Evolutionary conservation across 30 jellyfish, hydroid and myxozoan genomes (phyloP).

Genomic region (Aurelia sp.): DNA sequence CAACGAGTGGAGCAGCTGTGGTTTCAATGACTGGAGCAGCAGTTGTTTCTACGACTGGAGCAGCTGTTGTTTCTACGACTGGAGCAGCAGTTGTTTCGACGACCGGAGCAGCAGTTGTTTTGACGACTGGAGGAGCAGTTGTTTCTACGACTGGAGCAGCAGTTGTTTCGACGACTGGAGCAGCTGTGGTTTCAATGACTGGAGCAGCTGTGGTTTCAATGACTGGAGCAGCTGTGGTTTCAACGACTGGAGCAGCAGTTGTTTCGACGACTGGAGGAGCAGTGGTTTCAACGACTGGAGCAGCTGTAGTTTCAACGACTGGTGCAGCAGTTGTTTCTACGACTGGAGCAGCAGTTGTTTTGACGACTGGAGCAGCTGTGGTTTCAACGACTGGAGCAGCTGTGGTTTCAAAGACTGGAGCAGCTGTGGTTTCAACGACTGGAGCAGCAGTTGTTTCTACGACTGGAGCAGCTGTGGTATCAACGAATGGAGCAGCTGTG

Average conservation of each 20-base stretch:
- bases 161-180: conserved; percentile 32
- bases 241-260: conserved; percentile 5
- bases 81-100: conserved; percentile 48
- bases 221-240: conserved; percentile 17
- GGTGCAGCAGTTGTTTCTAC: conserved; percentile 12
- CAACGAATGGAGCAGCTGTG: no score
- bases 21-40: conserved; percentile 8
- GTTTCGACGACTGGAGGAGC: conserved; percentile 28
- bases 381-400: conserved; percentile 43
- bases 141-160: conserved; percentile 52
- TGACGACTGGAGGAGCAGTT: conserved; percentile 38
- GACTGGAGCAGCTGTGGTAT: no score
- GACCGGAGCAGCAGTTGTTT: conserved; percentile 57
- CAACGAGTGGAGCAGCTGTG: no score
- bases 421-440: conserved; percentile 1
- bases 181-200: conserved; percentile 20
- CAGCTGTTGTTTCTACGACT: conserved; percentile 22
- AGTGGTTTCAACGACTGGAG: conserved; percentile 24
- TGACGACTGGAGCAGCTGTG: conserved; percentile 16
- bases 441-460: conserved; percentile 4
- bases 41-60: conserved; percentile 34
- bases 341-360: conserved; percentile 37
- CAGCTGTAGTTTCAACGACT: conserved; percentile 15
- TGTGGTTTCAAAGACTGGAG: conserved; percentile 30
- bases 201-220: conserved; percentile 26